Evolutionary conservation across 1,140 invertebrate species (phyloP).

Genomic region (Sinonovacula constricta): DNA sequence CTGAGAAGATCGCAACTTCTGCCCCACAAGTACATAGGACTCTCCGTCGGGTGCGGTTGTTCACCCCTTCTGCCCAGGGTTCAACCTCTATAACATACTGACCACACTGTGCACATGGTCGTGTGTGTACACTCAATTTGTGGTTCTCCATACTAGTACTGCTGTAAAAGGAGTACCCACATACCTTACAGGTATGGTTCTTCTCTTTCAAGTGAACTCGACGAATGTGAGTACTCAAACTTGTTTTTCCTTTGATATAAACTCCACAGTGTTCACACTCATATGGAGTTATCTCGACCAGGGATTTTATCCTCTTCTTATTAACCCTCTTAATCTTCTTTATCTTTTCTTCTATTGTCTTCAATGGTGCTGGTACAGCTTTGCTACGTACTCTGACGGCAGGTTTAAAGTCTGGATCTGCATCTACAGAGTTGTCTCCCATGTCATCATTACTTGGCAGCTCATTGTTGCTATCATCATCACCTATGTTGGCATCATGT

Average conservation of each 20-base stretch:
- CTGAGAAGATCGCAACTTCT: constrained; percentile 6
- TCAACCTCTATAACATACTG: constrained; percentile 40
- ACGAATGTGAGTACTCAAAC: constrained; percentile 22
- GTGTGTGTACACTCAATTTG: constrained; percentile 35
- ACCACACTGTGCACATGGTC: constrained; percentile 24
- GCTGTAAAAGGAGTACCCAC: neutral
- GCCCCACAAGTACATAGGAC: constrained; percentile 31
- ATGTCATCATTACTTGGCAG: too few relatives aligned
- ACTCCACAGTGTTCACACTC: constrained; percentile 42
- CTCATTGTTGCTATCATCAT: too few relatives aligned
- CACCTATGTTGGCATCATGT: too few relatives aligned
- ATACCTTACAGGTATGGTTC: constrained; percentile 21
- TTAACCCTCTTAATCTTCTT: too few relatives aligned
- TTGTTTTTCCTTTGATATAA: constrained; percentile 8
- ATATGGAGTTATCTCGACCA: too few relatives aligned
- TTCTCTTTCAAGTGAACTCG: constrained; percentile 12
- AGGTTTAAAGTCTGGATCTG: too few relatives aligned
- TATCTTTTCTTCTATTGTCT: too few relatives aligned
- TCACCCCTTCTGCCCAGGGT: constrained; percentile 23
- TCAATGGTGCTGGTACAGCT: too few relatives aligned
- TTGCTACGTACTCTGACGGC: too few relatives aligned
- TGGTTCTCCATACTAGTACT: constrained; percentile 6
- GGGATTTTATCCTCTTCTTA: too few relatives aligned
- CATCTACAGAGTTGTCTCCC: too few relatives aligned
- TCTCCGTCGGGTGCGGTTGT: constrained; percentile 1